Percentiles rank a stretch among this genome's conserved stretches.
Conservation (phyloP, 2,797 vertebrate genomes). For the Okamejei kenojei region DNA sequence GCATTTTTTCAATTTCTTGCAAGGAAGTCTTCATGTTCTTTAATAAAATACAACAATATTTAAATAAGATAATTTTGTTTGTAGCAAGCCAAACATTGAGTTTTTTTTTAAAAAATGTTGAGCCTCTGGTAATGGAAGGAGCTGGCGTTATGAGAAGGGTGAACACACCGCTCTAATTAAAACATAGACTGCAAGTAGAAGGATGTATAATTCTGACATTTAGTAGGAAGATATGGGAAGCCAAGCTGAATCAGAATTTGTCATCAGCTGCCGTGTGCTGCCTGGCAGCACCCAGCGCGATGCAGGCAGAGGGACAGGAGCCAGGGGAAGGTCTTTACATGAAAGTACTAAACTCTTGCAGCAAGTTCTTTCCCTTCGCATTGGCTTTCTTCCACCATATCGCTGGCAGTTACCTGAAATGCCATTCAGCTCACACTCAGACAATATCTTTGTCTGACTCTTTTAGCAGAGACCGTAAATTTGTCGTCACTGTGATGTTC, state of each 20-base stretch:
- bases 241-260: slow-evolving; percentile 78
- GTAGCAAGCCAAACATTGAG: neutral
- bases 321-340: slow-evolving; percentile 81
- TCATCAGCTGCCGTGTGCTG: slow-evolving; percentile 62
- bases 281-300: slow-evolving; percentile 87
- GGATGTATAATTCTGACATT: slow-evolving; percentile 93
- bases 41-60: neutral
- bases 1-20: no score
- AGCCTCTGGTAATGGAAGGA: slow-evolving; percentile 22
- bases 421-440: neutral
- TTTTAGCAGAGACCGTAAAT: neutral
- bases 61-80: neutral
- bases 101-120: neutral
- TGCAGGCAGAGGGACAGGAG: slow-evolving; percentile 57
- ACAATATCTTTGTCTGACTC: neutral
- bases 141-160: slow-evolving; percentile 49
- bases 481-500: slow-evolving; percentile 8
- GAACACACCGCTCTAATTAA: slow-evolving; percentile 81
- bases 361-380: slow-evolving; percentile 68
- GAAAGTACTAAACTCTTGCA: slow-evolving; percentile 77
- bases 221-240: slow-evolving; percentile 92
- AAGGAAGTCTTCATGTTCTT: neutral
- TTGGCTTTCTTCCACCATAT: slow-evolving; percentile 38
- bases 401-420: slow-evolving; percentile 25
- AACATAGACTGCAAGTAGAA: slow-evolving; percentile 74